Evolutionary conservation across 2,113 vertebrate genomes (phyloP).

Genomic region (Rhombomys opimus): DNA sequence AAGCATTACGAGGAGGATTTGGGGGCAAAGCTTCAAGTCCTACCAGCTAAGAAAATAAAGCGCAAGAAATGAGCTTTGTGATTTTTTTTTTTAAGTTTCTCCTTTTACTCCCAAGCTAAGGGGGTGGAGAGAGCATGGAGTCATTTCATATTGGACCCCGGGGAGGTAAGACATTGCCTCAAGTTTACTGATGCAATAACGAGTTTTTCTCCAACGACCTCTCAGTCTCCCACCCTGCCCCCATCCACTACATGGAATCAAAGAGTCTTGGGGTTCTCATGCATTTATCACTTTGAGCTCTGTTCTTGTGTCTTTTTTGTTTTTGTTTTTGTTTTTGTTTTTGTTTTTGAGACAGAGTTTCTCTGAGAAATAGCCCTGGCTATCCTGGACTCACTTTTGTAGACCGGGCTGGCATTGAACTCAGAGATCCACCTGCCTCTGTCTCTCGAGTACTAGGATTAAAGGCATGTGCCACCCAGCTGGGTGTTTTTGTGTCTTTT

Average conservation of each 20-base stretch:
- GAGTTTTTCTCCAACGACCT: constrained; percentile 37
- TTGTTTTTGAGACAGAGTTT: too few relatives aligned
- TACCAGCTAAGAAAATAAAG: neutral
- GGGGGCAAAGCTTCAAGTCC: neutral
- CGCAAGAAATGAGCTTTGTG: neutral
- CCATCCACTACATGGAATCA: neutral
- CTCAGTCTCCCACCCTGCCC: neutral
- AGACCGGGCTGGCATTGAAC: too few relatives aligned
- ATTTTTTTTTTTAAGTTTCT: neutral
- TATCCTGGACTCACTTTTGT: too few relatives aligned
- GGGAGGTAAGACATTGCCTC: neutral
- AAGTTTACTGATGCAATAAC: neutral
- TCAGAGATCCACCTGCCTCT: too few relatives aligned
- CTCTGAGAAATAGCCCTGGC: too few relatives aligned
- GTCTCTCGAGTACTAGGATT: too few relatives aligned
- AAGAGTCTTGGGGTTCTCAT: neutral
- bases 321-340: too few relatives aligned
- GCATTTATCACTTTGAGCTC: neutral
- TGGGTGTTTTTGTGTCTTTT: too few relatives aligned
- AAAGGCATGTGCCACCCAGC: too few relatives aligned
- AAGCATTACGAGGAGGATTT: neutral
- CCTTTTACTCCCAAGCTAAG: neutral
- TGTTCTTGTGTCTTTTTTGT: neutral
- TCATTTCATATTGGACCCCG: neutral
- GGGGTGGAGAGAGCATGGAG: neutral